Evolutionary conservation across 2,113 vertebrate species (phyloP).

Genomic region (Salminus brasiliensis): DNA sequence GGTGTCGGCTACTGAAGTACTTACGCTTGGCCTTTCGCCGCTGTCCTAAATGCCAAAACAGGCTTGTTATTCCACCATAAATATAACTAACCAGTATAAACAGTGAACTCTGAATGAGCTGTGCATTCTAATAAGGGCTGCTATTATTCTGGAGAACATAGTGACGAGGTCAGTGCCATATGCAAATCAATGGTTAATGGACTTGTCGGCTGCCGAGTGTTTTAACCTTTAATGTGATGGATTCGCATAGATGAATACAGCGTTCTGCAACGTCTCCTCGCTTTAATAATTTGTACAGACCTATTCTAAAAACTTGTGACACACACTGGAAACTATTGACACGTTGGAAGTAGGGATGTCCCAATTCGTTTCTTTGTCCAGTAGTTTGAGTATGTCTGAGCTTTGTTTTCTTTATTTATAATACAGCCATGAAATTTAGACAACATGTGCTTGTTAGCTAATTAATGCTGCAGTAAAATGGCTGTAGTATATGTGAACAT

Average conservation of each 20-base stretch:
- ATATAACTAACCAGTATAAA: constrained; percentile 29
- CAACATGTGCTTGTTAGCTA: no score
- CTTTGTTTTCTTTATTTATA: no score
- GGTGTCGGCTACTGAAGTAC: constrained; percentile 32
- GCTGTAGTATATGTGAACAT: no score
- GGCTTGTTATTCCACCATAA: constrained; percentile 41
- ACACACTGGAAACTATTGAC: no score
- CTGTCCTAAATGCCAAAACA: constrained; percentile 51
- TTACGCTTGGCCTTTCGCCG: constrained; percentile 49
- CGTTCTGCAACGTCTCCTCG: no score
- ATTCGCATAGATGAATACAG: background rate
- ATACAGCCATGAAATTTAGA: no score
- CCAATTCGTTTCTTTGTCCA: no score
- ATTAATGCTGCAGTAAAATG: no score
- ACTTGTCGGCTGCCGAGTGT: constrained; percentile 22
- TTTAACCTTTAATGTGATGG: constrained; percentile 4
- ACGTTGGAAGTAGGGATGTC: no score
- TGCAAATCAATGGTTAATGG: constrained; percentile 40
- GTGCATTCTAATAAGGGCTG: background rate
- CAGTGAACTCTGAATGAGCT: background rate
- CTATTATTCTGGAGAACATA: background rate
- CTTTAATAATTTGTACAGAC: no score
- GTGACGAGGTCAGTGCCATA: constrained; percentile 21
- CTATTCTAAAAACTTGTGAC: no score
- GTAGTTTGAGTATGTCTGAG: no score